These are phyloP conservation scores for Leptopilina boulardi DNA, from an alignment of 1,140 invertebrate species.

Conservation along the genomic window DNA sequence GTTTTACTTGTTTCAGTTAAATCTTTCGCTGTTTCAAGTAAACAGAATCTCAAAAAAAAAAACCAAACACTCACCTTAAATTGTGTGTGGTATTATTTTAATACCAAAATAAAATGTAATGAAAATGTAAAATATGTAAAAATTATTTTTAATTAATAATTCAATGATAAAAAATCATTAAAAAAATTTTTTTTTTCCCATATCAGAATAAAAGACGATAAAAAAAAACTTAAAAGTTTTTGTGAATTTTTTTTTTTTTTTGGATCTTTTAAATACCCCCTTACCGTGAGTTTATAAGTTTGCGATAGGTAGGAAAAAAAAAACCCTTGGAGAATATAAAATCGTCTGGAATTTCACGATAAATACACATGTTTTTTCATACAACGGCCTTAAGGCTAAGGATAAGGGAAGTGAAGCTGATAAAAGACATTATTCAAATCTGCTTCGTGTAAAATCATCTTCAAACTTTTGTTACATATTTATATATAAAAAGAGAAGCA, in stretches of 20 bases:
- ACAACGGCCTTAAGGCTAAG: slow-evolving; percentile 41
- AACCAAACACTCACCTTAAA: no score
- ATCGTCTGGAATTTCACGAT: slow-evolving; percentile 64
- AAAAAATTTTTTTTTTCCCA: no score
- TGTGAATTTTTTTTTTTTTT: no score
- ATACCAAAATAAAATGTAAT: no score
- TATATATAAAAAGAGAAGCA: no score
- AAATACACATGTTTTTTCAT: slow-evolving; percentile 55
- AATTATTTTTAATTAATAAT: no score
- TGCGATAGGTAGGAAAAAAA: slow-evolving; percentile 60
- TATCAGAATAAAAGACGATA: background rate
- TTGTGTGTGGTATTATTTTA: no score
- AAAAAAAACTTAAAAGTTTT: background rate
- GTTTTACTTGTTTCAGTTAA: no score
- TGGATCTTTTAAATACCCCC: slow-evolving; percentile 32
- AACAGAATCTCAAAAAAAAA: no score
- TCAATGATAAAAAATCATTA: no score
- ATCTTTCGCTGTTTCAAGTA: no score
- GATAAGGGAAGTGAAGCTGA: slow-evolving; percentile 61
- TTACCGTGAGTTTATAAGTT: slow-evolving; percentile 39
- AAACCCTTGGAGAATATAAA: slow-evolving; percentile 55
- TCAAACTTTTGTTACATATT: slow-evolving; percentile 31
- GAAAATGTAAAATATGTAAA: no score
- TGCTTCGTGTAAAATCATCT: slow-evolving; percentile 58
- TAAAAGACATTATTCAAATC: slow-evolving; percentile 74